Evolutionary conservation across 2,888 invertebrate genomes (phyloP), one percentile per base, ranked within the genome.

Genomic region (Thereva nobilitata): DNA sequence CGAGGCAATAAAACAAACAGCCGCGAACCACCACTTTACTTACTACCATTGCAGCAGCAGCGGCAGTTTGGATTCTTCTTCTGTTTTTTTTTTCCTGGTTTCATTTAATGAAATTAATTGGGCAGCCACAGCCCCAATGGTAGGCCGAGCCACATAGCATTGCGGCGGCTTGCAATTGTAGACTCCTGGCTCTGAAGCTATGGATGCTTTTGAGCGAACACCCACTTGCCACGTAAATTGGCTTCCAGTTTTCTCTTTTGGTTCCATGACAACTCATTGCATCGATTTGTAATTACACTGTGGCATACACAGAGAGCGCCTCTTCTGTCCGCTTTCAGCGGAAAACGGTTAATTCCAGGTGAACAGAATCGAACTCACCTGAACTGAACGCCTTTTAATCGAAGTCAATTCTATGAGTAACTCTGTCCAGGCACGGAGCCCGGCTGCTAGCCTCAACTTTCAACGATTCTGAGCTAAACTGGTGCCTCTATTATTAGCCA

Each of bases 251-350:
- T 64, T 44, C 53, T 52, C 64, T 37, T 52, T 10, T 12, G 7
- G 37, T 52, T 44, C 34, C 52, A 38, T 54, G 54, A 34, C 53
- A 61, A 54, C 44, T 41, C 53, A 53, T 64, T 64, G 54, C 53
- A 64, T 64, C 54, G 64, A 64, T 54, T 64, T 54, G 64, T 64
- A 64, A 64, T 64, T 64, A 64, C 45, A 64, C 54, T 61, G 49
- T 49, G 49, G 49, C 50, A 50, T 49, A 61, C 49, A 50, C 50
- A 50, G 40, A 61, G 50, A 61, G 9, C n/a, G 41, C 23, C 61
- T 61, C 61, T 50, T 61, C 61, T 61, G 47, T 47, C 47, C 49
- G 49, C 50, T 50, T 61, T 61, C 50, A 61, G 41, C 37, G 50
- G 41, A 61, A 61, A 23, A 40, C 40, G 57, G 53, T 38, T 53